Evolutionary conservation across 2,113 vertebrate genomes (phyloP).

Genomic region (Micronycteris hirsuta): DNA sequence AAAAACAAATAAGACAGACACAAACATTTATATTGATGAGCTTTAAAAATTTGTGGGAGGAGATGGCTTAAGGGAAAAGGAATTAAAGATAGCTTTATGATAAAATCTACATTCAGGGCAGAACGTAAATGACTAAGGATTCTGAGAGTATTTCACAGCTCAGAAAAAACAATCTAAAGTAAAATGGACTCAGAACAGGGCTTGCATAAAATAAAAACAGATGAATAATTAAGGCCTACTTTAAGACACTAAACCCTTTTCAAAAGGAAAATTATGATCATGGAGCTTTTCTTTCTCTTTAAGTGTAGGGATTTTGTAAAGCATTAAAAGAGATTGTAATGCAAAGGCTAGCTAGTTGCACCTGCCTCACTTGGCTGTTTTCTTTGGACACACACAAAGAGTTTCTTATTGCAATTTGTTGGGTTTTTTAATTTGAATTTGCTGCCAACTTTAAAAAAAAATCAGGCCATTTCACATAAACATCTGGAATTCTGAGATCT

Average conservation of each 20-base stretch:
- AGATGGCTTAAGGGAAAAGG: slow-evolving; percentile 78
- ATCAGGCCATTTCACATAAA: not conserved
- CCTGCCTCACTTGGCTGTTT: not conserved
- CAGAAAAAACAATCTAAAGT: slow-evolving; percentile 49
- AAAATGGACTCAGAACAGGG: slow-evolving; percentile 42
- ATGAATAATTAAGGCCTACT: slow-evolving; percentile 59
- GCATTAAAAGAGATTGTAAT: slow-evolving; percentile 2
- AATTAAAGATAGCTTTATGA: slow-evolving; percentile 77
- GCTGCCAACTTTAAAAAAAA: slow-evolving; percentile 2
- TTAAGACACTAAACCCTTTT: slow-evolving; percentile 35
- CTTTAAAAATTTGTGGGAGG: slow-evolving; percentile 72
- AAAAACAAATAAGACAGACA: slow-evolving; percentile 84
- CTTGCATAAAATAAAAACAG: slow-evolving; percentile 49
- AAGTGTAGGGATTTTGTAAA: not conserved
- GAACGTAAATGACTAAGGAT: slow-evolving; percentile 53
- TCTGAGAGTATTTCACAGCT: slow-evolving; percentile 42
- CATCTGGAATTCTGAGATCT: slow-evolving; percentile 3
- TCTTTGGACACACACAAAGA: not conserved
- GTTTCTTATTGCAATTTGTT: not conserved
- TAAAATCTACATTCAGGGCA: slow-evolving; percentile 69
- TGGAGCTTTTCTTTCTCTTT: slow-evolving; percentile 16
- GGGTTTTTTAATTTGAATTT: not conserved
- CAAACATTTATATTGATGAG: slow-evolving; percentile 84
- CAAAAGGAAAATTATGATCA: slow-evolving; percentile 38
- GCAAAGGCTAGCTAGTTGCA: not conserved